A percentile compares a stretch with the other conserved stretches of the same genome.
These are phyloP conservation scores for Cacoxenus indagator DNA, from an alignment of 2,888 invertebrate genomes.

Conservation along the genomic window DNA sequence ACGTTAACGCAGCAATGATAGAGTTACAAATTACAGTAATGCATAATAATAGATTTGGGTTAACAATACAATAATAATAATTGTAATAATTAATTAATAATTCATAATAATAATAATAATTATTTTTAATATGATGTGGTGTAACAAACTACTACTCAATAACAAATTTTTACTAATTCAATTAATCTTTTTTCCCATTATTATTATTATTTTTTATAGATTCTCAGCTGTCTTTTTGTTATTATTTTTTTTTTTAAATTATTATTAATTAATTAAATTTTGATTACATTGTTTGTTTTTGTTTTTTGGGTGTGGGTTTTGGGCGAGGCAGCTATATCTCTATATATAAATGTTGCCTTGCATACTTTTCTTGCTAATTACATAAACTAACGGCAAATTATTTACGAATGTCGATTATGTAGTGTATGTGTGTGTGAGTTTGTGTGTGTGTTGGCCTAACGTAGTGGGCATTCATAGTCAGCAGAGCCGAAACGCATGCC, in stretches of 20 bases:
- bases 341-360: too few species aligned
- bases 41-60: conserved; percentile 50
- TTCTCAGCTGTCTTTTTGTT: conserved; percentile 28
- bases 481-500: conserved; percentile 27
- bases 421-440: not conserved
- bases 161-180: conserved; percentile 62
- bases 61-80: conserved; percentile 66
- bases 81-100: conserved; percentile 45
- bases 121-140: conserved; percentile 20
- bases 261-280: too few species aligned
- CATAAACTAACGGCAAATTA: not conserved
- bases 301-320: too few species aligned
- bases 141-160: conserved; percentile 58
- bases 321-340: too few species aligned
- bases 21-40: conserved; percentile 33
- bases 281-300: not conserved
- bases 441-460: conserved; percentile 27
- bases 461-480: conserved; percentile 50
- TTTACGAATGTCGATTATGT: not conserved
- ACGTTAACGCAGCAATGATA: conserved; percentile 57
- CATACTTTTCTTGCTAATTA: too few species aligned
- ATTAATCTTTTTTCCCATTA: conserved; percentile 39
- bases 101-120: conserved; percentile 36
- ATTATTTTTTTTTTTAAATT: conserved; percentile 27
- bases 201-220: conserved; percentile 14